These are phyloP conservation scores for Leptinotarsa defecta DNA, from an alignment of 1,140 invertebrate genomes.

Conservation along the genomic window DNA sequence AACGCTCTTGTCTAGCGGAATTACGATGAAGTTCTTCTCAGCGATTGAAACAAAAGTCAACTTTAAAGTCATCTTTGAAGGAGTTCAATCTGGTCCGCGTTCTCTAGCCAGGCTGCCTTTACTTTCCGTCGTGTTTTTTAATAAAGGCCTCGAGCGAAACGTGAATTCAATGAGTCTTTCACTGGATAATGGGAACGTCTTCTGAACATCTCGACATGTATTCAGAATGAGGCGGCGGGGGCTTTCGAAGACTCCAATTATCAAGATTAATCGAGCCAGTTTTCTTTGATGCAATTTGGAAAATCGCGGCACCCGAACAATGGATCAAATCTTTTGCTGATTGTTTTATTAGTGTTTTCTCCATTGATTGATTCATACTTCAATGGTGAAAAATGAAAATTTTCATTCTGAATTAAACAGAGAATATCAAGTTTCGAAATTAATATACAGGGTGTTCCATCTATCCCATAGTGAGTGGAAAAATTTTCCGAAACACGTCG, in stretches of 20 bases:
- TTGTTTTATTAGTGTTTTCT: not conserved
- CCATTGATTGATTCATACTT: too few species aligned
- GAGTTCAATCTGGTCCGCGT: not conserved
- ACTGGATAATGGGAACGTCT: constrained; percentile 18
- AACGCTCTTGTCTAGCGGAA: not conserved
- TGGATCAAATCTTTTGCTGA: not conserved
- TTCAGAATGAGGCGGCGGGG: not conserved
- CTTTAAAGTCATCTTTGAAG: not conserved
- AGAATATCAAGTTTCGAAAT: too few species aligned
- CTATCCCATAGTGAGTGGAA: too few species aligned
- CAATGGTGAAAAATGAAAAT: too few species aligned
- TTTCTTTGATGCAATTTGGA: not conserved
- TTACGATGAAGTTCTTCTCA: not conserved
- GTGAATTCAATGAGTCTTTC: constrained; percentile 5
- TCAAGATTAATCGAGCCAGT: constrained; percentile 11
- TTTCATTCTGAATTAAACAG: too few species aligned
- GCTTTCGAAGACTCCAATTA: constrained; percentile 11
- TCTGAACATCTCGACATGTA: not conserved
- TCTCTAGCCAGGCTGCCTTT: not conserved
- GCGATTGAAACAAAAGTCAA: constrained; percentile 1
- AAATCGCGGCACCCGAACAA: not conserved
- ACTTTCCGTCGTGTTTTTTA: not conserved
- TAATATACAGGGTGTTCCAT: too few species aligned
- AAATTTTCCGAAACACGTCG: too few species aligned
- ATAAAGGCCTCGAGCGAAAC: not conserved